A percentile compares a stretch with the other conserved stretches of the same genome.
Conservation (phyloP, 1,140 invertebrate genomes). For the Condylostylus longicornis region DNA sequence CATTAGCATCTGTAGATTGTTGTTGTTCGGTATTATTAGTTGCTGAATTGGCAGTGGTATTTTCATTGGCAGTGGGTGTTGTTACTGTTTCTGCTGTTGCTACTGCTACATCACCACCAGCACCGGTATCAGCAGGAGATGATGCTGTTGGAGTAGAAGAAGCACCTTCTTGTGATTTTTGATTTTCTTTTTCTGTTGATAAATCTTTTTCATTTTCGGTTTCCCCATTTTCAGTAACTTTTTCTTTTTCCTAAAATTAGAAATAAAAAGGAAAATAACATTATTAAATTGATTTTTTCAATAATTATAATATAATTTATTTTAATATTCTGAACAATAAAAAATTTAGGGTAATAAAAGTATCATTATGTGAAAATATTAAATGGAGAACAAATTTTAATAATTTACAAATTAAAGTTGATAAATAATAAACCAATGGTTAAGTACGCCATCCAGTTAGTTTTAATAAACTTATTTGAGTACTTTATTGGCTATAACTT, state of each 20-base stretch:
- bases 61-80: slow-evolving; percentile 25
- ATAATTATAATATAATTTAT: slow-evolving; percentile 1
- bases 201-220: slow-evolving; percentile 51
- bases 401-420: too few relatives aligned
- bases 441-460: too few relatives aligned
- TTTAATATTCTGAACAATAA: too few relatives aligned
- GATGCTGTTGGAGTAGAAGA: slow-evolving; percentile 23
- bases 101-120: slow-evolving; percentile 7
- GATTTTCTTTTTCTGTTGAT: slow-evolving; percentile 45
- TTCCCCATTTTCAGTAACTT: slow-evolving; percentile 41
- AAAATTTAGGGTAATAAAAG: too few relatives aligned
- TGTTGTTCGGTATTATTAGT: slow-evolving; percentile 30
- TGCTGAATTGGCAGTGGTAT: slow-evolving; percentile 23
- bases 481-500: too few relatives aligned
- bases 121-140: slow-evolving; percentile 18
- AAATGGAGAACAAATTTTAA: too few relatives aligned
- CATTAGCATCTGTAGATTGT: slow-evolving; percentile 28
- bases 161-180: slow-evolving; percentile 13
- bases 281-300: too few relatives aligned
- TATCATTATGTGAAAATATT: too few relatives aligned
- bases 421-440: too few relatives aligned
- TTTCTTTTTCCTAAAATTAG: slow-evolving; percentile 43
- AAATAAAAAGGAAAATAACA: too few relatives aligned
- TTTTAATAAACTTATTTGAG: too few relatives aligned
- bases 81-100: slow-evolving; percentile 20